Evolutionary conservation across 2,113 vertebrate genomes (phyloP), one percentile per base, ranked within the genome.

Genomic region (Pteruthius melanotis): DNA sequence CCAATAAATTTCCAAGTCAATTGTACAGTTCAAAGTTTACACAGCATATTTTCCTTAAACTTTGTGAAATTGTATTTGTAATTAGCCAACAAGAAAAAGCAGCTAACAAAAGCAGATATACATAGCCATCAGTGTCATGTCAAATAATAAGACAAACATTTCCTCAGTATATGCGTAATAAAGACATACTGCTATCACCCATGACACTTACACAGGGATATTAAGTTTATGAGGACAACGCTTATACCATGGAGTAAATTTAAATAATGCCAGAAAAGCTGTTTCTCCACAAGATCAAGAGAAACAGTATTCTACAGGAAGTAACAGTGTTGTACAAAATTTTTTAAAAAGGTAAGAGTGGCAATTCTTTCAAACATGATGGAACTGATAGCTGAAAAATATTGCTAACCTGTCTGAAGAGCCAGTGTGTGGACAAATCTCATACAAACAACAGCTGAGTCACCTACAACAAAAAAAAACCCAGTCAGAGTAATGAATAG

Each of bases 341-440:
- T n/a, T 81, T 49, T 35, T 39, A 6, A 52, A 31, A 71, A 68
- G 13, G 37, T 24, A 35, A 37, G 83, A 54, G 39, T 3, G 82
- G 45, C 23, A 83, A 42, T 53, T 77, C 33, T 76, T 85, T 66
- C 64, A 89, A 45, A 81, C 31, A 42, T 3, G 10, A 72, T 40
- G 47, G n/a, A 83, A 85, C 4, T 27, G 35, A 86, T 11, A 22
- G 33, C 47, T 89, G 56, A 65, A 89, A 87, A 81, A 68, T 10
- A 68, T 2, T 39, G 27, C 95, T 96, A 84, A 97, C 96, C 96
- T 95, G 92, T 89, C 86, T 96, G 95, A 95, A 95, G 94, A 92
- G 65, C 81, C 94, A 95, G 95, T 94, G 91, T 65, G 92, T 68
- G 65, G 90, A 92, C 90, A 89, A 95, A 87, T 72, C 89, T 87